phyloP scores from a whole-genome alignment of 2,888 invertebrate species.

The Melanophora roralis region DNA sequence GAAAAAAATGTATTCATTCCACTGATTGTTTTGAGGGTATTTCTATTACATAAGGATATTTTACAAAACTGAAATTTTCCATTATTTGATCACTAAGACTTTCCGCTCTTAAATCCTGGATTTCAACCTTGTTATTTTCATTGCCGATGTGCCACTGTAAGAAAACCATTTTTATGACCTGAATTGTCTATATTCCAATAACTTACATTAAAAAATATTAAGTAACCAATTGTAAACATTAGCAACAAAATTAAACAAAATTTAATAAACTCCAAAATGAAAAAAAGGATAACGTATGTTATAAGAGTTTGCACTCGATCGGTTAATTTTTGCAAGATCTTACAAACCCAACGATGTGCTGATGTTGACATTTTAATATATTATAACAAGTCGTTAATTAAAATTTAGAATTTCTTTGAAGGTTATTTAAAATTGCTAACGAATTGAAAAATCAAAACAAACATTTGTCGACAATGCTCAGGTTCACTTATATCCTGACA shows the following conservation, averaged over 20 bases:
- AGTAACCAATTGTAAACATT: constrained; percentile 13
- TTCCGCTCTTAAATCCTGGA: neutral
- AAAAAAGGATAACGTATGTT: neutral
- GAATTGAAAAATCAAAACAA: no score
- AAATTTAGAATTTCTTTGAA: neutral
- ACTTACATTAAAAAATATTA: constrained; percentile 42
- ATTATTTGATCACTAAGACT: constrained; percentile 30
- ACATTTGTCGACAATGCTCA: neutral
- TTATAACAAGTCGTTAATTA: neutral
- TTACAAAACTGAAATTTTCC: constrained; percentile 39
- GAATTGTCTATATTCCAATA: neutral
- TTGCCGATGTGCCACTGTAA: neutral
- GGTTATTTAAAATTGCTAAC: neutral
- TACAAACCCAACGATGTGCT: neutral
- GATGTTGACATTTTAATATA: constrained; percentile 12
- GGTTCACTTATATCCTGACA: no score
- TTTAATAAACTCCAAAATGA: constrained; percentile 24
- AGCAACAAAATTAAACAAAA: constrained; percentile 22
- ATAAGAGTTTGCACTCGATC: neutral
- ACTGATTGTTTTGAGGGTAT: constrained; percentile 24
- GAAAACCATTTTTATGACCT: neutral
- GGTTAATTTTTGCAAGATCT: neutral
- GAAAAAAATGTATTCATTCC: neutral
- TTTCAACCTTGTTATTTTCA: neutral
- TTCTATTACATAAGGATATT: constrained; percentile 44